Percentiles rank a stretch among this genome's conserved stretches.
These are phyloP conservation scores for Apogon talboti DNA, from an alignment of 2,797 vertebrate genomes.

Conservation along the genomic window DNA sequence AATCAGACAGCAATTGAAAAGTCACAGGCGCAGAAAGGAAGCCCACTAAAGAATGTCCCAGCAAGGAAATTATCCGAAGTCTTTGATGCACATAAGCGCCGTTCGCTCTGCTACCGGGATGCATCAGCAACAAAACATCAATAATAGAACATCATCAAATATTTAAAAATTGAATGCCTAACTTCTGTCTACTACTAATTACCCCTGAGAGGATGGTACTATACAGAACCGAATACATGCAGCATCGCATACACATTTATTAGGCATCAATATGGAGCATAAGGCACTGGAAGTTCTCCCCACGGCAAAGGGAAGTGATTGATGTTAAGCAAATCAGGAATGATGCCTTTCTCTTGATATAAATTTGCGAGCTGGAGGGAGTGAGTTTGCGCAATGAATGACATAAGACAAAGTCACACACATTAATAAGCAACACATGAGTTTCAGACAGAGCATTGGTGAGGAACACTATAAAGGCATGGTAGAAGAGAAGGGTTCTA, in stretches of 20 bases:
- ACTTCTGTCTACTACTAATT: constrained; percentile 42
- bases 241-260: constrained; percentile 21
- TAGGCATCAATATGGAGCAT: constrained; percentile 17
- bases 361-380: constrained; percentile 8
- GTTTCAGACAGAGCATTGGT: background rate
- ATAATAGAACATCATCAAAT: constrained; percentile 44
- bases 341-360: constrained; percentile 29
- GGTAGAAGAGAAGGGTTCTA: background rate
- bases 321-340: constrained; percentile 50
- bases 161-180: constrained; percentile 50
- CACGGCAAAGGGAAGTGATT: constrained; percentile 34
- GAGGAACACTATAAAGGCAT: background rate
- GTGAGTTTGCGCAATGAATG: constrained; percentile 14
- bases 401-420: constrained; percentile 3
- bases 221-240: constrained; percentile 18
- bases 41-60: background rate
- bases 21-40: too few relatives aligned
- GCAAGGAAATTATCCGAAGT: background rate
- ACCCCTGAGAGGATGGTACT: constrained; percentile 21
- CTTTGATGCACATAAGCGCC: constrained; percentile 21
- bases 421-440: background rate
- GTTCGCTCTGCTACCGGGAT: background rate
- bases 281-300: constrained; percentile 39
- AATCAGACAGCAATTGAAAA: background rate
- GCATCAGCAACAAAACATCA: constrained; percentile 45